Evolutionary conservation across 2,888 invertebrate species (phyloP).

Genomic region (Leptothorax acervorum): DNA sequence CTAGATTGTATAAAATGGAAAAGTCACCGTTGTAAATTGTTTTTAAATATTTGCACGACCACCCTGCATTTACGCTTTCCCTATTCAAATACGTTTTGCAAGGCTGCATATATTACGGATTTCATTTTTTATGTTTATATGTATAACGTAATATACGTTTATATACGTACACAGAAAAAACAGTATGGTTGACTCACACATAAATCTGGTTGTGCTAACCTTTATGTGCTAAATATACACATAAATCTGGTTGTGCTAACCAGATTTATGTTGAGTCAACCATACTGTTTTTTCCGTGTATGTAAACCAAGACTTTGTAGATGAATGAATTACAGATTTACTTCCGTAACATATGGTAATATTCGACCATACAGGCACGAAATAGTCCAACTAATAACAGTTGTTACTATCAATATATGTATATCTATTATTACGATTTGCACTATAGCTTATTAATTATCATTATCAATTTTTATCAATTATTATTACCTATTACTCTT

Average conservation of each 20-base stretch:
- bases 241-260: too few species aligned
- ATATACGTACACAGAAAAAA: not conserved
- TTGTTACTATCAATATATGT: constrained; percentile 69
- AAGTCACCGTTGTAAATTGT: constrained; percentile 42
- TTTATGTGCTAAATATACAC: too few species aligned
- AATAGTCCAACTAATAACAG: constrained; percentile 77
- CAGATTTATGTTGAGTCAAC: too few species aligned
- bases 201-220: too few species aligned
- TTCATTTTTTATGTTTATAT: constrained; percentile 11
- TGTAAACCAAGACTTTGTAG: constrained; percentile 44
- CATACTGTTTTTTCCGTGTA: too few species aligned
- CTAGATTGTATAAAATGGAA: constrained; percentile 60
- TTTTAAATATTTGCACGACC: constrained; percentile 37
- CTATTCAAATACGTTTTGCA: constrained; percentile 42
- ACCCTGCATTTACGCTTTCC: constrained; percentile 41
- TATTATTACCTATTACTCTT: constrained; percentile 25
- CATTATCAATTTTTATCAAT: constrained; percentile 22
- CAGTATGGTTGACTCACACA: too few species aligned
- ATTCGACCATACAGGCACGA: constrained; percentile 78
- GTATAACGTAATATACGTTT: constrained; percentile 3
- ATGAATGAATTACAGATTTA: constrained; percentile 56
- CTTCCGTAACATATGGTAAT: constrained; percentile 61
- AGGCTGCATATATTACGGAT: constrained; percentile 35
- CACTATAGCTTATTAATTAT: constrained; percentile 67
- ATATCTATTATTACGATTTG: constrained; percentile 72